Conservation (phyloP, 2,888 invertebrate genomes). For the Branchellion lobata region DNA sequence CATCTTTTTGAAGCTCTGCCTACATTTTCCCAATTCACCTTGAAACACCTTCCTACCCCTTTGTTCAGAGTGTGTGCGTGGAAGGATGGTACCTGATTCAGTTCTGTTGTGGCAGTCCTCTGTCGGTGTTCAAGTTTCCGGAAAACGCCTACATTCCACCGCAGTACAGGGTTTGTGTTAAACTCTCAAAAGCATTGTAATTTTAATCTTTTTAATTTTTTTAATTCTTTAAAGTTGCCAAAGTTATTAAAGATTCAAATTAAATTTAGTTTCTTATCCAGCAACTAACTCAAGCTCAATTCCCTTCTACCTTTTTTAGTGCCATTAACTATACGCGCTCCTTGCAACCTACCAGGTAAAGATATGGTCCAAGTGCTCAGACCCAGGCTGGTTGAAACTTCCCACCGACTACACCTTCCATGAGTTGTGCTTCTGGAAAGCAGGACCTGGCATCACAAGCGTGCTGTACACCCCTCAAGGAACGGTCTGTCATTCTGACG, state of each 20-base stretch:
- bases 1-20: not conserved
- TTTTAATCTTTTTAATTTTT: not conserved
- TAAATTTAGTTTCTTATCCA: too few species aligned
- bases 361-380: constrained; percentile 35
- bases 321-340: too few species aligned
- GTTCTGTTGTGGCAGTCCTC: constrained; percentile 34
- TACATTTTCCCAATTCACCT: too few species aligned
- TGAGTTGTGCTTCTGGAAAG: constrained; percentile 33
- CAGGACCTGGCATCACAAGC: constrained; percentile 27
- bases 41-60: too few species aligned
- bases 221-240: not conserved
- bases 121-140: constrained; percentile 37
- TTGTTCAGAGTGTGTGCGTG: constrained; percentile 15
- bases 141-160: constrained; percentile 25
- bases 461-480: constrained; percentile 34
- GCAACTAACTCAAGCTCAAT: too few species aligned
- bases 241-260: too few species aligned
- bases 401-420: constrained; percentile 30
- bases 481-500: constrained; percentile 7
- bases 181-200: too few species aligned
- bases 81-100: constrained; percentile 35
- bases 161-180: constrained; percentile 26
- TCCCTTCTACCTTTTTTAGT: too few species aligned
- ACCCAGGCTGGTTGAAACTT: constrained; percentile 33
- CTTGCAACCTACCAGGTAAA: too few species aligned